Base-by-base conservation (phyloP, 1,140 invertebrate species). In the Trichonephila clavata region DNA sequence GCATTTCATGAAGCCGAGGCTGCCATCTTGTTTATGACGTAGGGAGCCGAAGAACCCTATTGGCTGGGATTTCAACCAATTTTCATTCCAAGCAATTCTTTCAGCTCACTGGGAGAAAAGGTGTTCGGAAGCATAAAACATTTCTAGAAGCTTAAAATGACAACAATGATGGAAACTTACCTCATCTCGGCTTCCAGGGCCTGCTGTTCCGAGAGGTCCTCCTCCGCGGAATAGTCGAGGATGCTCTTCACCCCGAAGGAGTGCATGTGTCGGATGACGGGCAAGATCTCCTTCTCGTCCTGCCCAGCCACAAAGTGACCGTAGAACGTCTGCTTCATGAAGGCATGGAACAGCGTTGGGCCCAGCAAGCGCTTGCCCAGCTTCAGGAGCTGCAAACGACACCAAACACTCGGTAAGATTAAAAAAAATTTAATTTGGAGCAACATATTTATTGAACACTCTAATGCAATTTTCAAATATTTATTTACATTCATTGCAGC, bases 241-340 rank as follows among this genome's bases (percentile, higher is more conserved):
- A 99, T 99, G 2, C 99, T 98, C 96, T 99, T 99, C 7, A 99
- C 99, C 27, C 99, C 99, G 96, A 99, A 99, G 77, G 98, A 97
- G 60, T 97, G 97, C 94, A 99, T 96, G 95, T 98, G 95, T 21
- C 95, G 95, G 59, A 96, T 95, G 77, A 97, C 97, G 18, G 99
- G 98, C 94, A 97, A 97, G 95, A 99, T 99, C 95, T 97, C 97
- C 95, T 97, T 96, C 95, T 98, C 98, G 96, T 99, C 98, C 96
- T 99, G 98, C 24, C 99, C 99, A 71, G 98, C 99, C 43, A 99
- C 99, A 96, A 99, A 99, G 96, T 99, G 99, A 18, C 99, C 99
- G 96, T 99, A 99, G 96, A 99, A 99, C 27, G 99, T 99, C 2
- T 97, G 96, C 96, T 98, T 98, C 98, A 99, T 99, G 65, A 99